Base-by-base conservation (phyloP, 2,888 invertebrate species). In the Epinotia demarniana region DNA sequence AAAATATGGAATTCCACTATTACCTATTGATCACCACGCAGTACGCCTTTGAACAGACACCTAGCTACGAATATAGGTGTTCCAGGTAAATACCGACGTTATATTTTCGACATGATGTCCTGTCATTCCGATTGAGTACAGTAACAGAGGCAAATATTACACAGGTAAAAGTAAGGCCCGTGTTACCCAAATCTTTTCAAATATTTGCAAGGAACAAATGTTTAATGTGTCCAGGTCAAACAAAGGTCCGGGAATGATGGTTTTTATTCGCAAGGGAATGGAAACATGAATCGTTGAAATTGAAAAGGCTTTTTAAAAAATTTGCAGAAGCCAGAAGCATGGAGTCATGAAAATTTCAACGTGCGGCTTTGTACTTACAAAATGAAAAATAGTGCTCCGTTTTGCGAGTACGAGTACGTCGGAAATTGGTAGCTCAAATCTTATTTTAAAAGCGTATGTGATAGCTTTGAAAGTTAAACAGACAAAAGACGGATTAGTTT, bases 281-380 rank as follows among this genome's bases (percentile, higher is more conserved):
- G 77, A 78, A 85, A 84, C 85, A 86, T 86, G 85, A 86, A 87
- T 87, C 86, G 85, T 84, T 82, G 87, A 88, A 88, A 87, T 87
- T 86, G 80, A 87, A 90, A 33, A 89, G 89, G 86, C 85, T 86
- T 86, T 90, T 89, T 87, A 85, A 86, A 88, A 89, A 87, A 85
- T 85, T 87, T 86, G 85, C 83, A 82, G 79, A 79, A 82, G 83
- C 81, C 85, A 86, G 86, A 87, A 84, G 85, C 79, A 86, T 84
- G 82, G 81, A 86, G 84, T 87, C 86, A 87, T 90, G 88, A 90
- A 90, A 88, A 81, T 87, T 90, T 91, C 88, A 89, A 83, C 84
- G 84, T 83, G 87, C 84, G 81, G 87, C 86, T 87, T 88, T 85
- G 85, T 84, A 86, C 84, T 86, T 85, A 83, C 85, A 81, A 89